Evolutionary conservation across 2,888 invertebrate genomes (phyloP).

Genomic region (Phaedon cochleariae): DNA sequence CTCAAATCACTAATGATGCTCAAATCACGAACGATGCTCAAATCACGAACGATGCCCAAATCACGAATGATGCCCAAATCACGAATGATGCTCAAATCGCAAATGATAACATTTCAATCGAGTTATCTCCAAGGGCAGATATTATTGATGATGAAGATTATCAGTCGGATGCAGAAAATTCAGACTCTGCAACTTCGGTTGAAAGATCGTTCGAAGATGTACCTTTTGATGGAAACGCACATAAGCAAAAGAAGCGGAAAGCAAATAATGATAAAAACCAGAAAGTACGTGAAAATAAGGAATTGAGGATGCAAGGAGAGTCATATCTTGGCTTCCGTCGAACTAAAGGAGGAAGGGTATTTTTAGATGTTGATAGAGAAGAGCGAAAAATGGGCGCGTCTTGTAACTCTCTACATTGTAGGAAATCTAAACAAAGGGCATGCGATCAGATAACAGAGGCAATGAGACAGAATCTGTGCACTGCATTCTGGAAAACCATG

Average conservation of each 20-base stretch:
- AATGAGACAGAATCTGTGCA: constrained; percentile 12
- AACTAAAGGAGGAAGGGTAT: not conserved
- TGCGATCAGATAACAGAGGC: constrained; percentile 15
- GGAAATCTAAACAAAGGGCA: constrained; percentile 14
- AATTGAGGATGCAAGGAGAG: constrained; percentile 12
- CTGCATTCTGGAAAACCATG: constrained; percentile 18
- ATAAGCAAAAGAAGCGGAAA: constrained; percentile 18
- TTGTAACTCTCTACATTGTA: constrained; percentile 9
- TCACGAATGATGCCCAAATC: too few species aligned
- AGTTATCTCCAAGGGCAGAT: not conserved
- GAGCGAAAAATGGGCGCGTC: constrained; percentile 14
- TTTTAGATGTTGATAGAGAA: constrained; percentile 15
- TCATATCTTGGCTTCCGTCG: constrained; percentile 3
- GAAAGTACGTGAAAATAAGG: constrained; percentile 14
- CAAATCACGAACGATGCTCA: too few species aligned
- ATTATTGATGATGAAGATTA: not conserved
- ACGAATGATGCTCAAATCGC: not conserved
- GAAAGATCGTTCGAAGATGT: too few species aligned
- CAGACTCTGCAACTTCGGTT: constrained; percentile 7
- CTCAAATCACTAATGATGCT: too few species aligned
- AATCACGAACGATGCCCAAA: too few species aligned
- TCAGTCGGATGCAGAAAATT: not conserved
- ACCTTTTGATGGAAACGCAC: constrained; percentile 15
- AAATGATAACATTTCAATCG: not conserved
- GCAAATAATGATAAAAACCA: constrained; percentile 3